These are phyloP conservation scores for Eumeta japonica DNA, from an alignment of 1,140 invertebrate species.

Conservation along the genomic window DNA sequence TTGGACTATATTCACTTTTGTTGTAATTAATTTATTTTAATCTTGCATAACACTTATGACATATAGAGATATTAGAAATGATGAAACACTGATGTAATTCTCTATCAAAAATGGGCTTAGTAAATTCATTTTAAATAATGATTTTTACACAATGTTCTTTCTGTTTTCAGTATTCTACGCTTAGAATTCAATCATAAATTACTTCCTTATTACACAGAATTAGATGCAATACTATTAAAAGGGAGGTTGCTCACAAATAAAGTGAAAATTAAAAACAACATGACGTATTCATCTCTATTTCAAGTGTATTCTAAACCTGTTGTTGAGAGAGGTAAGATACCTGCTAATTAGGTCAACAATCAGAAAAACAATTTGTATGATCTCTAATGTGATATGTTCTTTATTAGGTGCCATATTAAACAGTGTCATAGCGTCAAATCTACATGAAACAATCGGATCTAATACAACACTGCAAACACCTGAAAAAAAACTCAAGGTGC, in stretches of 20 bases:
- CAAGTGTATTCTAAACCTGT: conserved; percentile 28
- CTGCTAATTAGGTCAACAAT: no score
- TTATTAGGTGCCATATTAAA: conserved; percentile 53
- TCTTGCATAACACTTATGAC: no score
- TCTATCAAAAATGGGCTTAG: background rate
- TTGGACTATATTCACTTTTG: no score
- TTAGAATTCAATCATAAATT: conserved; percentile 82
- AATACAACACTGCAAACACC: background rate
- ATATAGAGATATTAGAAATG: no score
- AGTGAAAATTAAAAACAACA: conserved; percentile 27
- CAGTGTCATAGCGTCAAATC: conserved; percentile 50
- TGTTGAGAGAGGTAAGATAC: conserved; percentile 32
- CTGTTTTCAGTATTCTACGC: conserved; percentile 63
- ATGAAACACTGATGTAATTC: no score
- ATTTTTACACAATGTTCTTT: conserved; percentile 6
- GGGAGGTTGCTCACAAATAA: conserved; percentile 48
- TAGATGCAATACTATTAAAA: conserved; percentile 79
- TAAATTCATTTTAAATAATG: background rate
- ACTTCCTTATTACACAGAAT: conserved; percentile 83
- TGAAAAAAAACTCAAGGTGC: conserved; percentile 18
- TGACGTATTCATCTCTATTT: conserved; percentile 28
- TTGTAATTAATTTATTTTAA: no score
- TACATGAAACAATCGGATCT: conserved; percentile 28
- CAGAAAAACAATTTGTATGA: background rate
- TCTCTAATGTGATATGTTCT: conserved; percentile 6